Conservation (phyloP, 2,888 invertebrate species). For the Schrankia costaestrigalis region DNA sequence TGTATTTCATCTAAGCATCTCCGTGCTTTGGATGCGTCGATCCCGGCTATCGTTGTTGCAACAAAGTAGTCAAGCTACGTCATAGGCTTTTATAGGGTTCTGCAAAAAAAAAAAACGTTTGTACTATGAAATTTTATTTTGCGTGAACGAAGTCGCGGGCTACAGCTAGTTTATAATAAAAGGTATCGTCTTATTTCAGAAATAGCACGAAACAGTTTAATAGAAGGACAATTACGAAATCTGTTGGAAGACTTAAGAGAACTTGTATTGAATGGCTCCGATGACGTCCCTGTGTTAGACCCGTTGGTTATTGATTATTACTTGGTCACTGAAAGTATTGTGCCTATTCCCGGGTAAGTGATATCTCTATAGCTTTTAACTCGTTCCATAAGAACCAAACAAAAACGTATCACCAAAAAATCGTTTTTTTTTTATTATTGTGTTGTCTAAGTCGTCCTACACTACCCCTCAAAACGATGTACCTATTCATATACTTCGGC, state of each 20-base stretch:
- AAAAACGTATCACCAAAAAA: too few species aligned
- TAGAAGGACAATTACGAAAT: slow-evolving; percentile 36
- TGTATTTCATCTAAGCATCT: too few species aligned
- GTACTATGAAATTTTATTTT: neutral
- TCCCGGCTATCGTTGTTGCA: too few species aligned
- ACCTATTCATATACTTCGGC: too few species aligned
- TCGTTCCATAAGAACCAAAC: too few species aligned
- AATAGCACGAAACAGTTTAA: slow-evolving; percentile 19
- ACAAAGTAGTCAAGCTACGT: too few species aligned
- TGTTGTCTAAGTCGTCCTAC: too few species aligned
- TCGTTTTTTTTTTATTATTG: too few species aligned
- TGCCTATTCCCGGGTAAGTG: slow-evolving; percentile 51
- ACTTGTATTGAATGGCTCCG: slow-evolving; percentile 43
- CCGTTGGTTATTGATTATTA: slow-evolving; percentile 43
- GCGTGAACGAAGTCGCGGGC: neutral
- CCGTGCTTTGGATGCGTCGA: too few species aligned
- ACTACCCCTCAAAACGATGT: too few species aligned
- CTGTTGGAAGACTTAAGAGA: slow-evolving; percentile 39
- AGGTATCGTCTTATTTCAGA: slow-evolving; percentile 22
- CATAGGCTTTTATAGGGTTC: too few species aligned
- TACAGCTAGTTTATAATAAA: neutral
- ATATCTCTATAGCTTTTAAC: too few species aligned
- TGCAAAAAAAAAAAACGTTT: neutral
- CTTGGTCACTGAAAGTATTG: slow-evolving; percentile 35
- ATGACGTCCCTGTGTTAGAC: slow-evolving; percentile 51